These are phyloP conservation scores for Brachionus manjavacas DNA, from an alignment of 1,140 invertebrate genomes.

Conservation along the genomic window DNA sequence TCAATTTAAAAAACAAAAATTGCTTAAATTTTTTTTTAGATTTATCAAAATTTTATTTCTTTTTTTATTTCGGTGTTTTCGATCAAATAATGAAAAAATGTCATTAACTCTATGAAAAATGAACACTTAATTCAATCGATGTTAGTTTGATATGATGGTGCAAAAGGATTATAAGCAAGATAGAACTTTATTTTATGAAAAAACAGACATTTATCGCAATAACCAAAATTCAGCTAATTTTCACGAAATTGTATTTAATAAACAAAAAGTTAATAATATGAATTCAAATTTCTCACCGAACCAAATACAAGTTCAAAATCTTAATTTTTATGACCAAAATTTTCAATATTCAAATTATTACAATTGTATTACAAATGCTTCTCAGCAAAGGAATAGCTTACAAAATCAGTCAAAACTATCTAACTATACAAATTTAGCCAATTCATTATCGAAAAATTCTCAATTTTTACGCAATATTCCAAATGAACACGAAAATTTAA, in stretches of 20 bases:
- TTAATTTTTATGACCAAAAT: not conserved
- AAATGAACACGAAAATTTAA: not conserved
- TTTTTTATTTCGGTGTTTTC: too few species aligned
- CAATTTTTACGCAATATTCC: conserved; percentile 5
- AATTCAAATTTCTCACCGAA: not conserved
- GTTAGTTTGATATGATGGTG: not conserved
- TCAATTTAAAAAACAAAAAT: too few species aligned
- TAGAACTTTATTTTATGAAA: not conserved
- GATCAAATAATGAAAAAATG: too few species aligned
- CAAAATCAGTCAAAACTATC: not conserved
- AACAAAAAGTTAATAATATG: not conserved
- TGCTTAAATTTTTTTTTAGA: too few species aligned
- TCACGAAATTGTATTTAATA: not conserved
- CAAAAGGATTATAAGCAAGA: not conserved
- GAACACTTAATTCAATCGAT: too few species aligned
- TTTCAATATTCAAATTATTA: not conserved
- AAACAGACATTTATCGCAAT: not conserved
- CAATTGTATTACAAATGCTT: too few species aligned
- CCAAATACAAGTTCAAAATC: not conserved
- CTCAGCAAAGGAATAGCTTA: not conserved
- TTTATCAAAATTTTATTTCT: too few species aligned
- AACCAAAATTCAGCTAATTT: too few species aligned
- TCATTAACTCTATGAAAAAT: too few species aligned
- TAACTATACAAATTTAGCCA: not conserved
- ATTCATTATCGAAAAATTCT: not conserved